Evolutionary conservation across 2,888 invertebrate species (phyloP), one percentile per base, ranked within the genome.

Genomic region (Nemapogon koenigi): DNA sequence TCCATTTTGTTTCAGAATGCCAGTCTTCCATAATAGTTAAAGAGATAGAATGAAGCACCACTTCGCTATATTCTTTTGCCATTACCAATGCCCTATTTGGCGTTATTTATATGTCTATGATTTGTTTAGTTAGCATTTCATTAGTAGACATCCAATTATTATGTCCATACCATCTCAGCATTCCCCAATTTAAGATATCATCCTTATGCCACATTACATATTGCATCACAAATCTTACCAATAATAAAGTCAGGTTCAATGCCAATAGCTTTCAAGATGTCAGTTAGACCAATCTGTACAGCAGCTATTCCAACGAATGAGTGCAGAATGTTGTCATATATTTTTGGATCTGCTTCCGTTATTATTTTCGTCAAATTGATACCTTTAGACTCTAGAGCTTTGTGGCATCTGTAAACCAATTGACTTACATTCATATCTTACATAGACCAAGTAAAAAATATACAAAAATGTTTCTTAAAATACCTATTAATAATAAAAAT

Each of bases 261-360:
- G 6, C 80, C 76, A 39, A 83, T 47, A 7, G 69, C 53, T 49
- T 71, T 81, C 25, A 84, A 49, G 2, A 84, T 44, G 43, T 83
- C 82, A 6, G 78, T 78, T n/a, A 81, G 63, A 47, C 78, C 80
- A 32, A 81, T 54, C 62, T 69, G 91, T 11, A 90, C 83, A 10
- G 90, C 86, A 2, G 89, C 87, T 46, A 90, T 90, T 15, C 86
- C 86, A 17, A 90, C 83, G 66, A 90, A 89, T 3, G 87, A 86
- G 63, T 87, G 83, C 1, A 88, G 65, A 16, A 87, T 86, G 54
- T 86, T 84, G 49, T 87, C 83, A 53, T 86, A 86, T 41, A 83
- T 84, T 44, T 73, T 81, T 0, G 84, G 83, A 49, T 88, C 83
- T 0, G 78, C 63, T 3, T 81, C 78, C 22, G 83, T 83, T 46